Conservation (phyloP, 2,888 invertebrate species). For the Eucera pruinosa region DNA sequence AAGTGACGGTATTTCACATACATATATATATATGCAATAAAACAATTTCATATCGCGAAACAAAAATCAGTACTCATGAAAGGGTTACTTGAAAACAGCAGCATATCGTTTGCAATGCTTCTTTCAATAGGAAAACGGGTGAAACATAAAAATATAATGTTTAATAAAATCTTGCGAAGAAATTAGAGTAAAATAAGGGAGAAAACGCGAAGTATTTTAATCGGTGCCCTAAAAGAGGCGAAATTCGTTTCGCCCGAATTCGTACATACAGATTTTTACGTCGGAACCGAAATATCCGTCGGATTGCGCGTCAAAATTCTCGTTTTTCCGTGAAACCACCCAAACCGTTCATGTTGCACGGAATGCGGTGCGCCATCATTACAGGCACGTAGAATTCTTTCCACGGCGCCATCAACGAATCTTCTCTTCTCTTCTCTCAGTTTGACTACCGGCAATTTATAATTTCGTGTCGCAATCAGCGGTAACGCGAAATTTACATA, state of each 20-base stretch:
- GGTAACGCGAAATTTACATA: conserved; percentile 10
- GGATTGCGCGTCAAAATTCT: conserved; percentile 46
- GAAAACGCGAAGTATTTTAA: too few relatives aligned
- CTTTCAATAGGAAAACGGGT: too few relatives aligned
- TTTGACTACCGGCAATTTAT: conserved; percentile 35
- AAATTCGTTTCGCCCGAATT: conserved; percentile 1
- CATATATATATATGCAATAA: too few relatives aligned
- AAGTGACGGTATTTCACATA: too few relatives aligned
- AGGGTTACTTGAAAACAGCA: too few relatives aligned
- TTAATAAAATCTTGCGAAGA: too few relatives aligned
- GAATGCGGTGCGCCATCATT: conserved; percentile 60
- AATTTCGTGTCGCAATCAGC: conserved; percentile 18
- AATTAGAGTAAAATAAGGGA: too few relatives aligned
- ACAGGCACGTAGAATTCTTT: conserved; percentile 35
- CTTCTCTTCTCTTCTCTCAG: conserved; percentile 11
- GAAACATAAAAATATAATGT: too few relatives aligned
- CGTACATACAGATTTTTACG: conserved; percentile 15
- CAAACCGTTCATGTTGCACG: conserved; percentile 36
- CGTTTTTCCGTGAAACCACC: conserved; percentile 28
- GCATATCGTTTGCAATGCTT: too few relatives aligned
- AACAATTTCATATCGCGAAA: too few relatives aligned
- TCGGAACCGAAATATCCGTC: conserved; percentile 27
- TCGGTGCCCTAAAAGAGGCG: not conserved
- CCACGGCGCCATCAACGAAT: conserved; percentile 13
- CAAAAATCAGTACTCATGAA: too few relatives aligned